Percentiles rank a stretch among this genome's conserved stretches.
phyloP scores from a whole-genome alignment of 2,888 invertebrate species.

The Hirtodrosophila confusa region DNA sequence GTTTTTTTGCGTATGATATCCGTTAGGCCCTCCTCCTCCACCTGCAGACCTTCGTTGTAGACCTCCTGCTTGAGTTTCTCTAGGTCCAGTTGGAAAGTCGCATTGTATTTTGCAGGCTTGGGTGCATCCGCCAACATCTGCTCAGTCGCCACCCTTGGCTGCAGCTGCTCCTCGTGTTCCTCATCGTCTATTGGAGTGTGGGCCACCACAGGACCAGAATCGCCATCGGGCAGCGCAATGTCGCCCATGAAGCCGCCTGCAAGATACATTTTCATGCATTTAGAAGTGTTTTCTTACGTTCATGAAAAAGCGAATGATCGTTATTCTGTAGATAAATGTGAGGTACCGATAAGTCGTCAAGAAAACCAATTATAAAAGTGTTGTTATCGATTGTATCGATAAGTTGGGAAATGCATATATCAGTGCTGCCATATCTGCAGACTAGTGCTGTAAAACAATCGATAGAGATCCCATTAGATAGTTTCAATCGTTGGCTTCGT shows the following conservation, averaged over 20 bases:
- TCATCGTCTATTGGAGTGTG: slow-evolving; percentile 79
- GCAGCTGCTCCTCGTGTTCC: slow-evolving; percentile 74
- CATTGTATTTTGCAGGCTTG: slow-evolving; percentile 85
- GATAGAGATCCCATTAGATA: too few species aligned
- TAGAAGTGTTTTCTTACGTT: neutral
- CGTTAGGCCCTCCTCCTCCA: slow-evolving; percentile 92
- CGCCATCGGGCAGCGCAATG: slow-evolving; percentile 89
- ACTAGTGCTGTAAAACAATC: too few species aligned
- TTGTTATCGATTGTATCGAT: too few species aligned
- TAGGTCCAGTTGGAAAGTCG: slow-evolving; percentile 90
- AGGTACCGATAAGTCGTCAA: too few species aligned
- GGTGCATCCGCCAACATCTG: slow-evolving; percentile 64
- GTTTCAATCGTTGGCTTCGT: too few species aligned
- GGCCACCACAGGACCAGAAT: slow-evolving; percentile 57
- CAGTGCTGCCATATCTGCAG: too few species aligned
- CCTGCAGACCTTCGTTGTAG: slow-evolving; percentile 91
- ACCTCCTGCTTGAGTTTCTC: slow-evolving; percentile 93
- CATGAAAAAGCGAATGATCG: too few species aligned
- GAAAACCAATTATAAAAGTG: too few species aligned
- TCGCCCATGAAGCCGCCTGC: slow-evolving; percentile 93
- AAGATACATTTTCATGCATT: slow-evolving; percentile 73
- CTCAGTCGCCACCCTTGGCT: slow-evolving; percentile 18
- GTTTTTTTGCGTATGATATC: slow-evolving; percentile 90
- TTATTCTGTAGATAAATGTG: too few species aligned
- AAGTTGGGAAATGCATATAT: too few species aligned